phyloP scores from a whole-genome alignment of 2,888 invertebrate species.

The Thalpophila matura region DNA sequence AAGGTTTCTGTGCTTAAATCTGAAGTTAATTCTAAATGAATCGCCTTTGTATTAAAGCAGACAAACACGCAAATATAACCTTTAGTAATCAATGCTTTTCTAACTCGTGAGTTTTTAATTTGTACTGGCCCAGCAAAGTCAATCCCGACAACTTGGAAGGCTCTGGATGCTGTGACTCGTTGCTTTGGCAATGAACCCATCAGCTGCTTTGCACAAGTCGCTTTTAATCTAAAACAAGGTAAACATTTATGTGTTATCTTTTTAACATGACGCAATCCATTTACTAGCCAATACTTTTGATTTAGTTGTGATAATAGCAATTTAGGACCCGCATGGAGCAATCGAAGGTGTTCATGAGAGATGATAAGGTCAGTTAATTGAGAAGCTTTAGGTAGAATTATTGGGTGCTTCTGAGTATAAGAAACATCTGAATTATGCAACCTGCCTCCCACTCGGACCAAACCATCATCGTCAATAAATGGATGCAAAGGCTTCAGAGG shows the following conservation, averaged over 20 bases:
- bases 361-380: constrained; percentile 2
- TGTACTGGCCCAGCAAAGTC: constrained; percentile 3
- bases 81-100: constrained; percentile 9
- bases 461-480: too few relatives aligned
- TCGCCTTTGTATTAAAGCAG: constrained; percentile 2
- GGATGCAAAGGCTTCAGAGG: too few relatives aligned
- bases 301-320: not conserved
- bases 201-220: not conserved
- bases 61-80: constrained; percentile 3
- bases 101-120: constrained; percentile 5
- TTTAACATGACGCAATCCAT: not conserved
- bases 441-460: too few relatives aligned
- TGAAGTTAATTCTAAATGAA: constrained; percentile 7
- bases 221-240: constrained; percentile 6
- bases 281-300: constrained; percentile 7
- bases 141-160: not conserved
- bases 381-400: not conserved
- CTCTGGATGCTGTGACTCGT: not conserved
- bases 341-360: not conserved
- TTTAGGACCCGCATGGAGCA: not conserved
- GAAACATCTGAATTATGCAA: too few relatives aligned
- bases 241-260: not conserved
- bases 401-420: too few relatives aligned
- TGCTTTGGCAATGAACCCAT: not conserved
- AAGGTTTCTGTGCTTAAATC: constrained; percentile 1